Conservation (phyloP, 2,888 invertebrate species). For the Callinectes sapidus region DNA sequence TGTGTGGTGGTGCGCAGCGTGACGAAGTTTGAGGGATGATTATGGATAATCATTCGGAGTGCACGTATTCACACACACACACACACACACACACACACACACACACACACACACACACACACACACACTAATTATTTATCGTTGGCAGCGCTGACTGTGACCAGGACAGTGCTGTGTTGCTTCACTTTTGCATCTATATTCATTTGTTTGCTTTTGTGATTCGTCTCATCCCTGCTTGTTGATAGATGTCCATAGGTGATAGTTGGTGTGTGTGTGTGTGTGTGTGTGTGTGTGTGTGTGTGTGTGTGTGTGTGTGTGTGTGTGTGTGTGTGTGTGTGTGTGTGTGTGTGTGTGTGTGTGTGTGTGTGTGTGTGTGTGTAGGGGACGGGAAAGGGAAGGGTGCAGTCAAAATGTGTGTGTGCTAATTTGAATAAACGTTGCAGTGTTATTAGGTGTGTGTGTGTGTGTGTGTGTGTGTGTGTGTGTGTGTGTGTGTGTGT, state of each 20-base stretch:
- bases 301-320: not conserved
- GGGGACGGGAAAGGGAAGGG: not conserved
- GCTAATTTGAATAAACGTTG: not conserved
- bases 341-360: not conserved
- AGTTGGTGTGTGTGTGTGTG: not conserved
- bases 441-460: constrained; percentile 3
- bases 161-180: not conserved
- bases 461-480: constrained; percentile 36
- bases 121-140: not conserved
- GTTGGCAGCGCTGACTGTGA: not conserved
- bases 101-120: not conserved
- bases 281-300: constrained; percentile 25
- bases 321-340: not conserved
- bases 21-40: not conserved
- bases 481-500: constrained; percentile 14
- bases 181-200: not conserved
- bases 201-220: not conserved
- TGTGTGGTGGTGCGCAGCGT: not conserved
- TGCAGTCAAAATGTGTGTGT: not conserved
- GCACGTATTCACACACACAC: not conserved
- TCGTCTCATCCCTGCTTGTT: not conserved
- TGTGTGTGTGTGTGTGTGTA: constrained; percentile 35
- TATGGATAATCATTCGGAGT: not conserved
- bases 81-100: not conserved
- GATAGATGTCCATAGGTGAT: not conserved